phyloP scores from a whole-genome alignment of 2,888 invertebrate species.

The Elegia similella region DNA sequence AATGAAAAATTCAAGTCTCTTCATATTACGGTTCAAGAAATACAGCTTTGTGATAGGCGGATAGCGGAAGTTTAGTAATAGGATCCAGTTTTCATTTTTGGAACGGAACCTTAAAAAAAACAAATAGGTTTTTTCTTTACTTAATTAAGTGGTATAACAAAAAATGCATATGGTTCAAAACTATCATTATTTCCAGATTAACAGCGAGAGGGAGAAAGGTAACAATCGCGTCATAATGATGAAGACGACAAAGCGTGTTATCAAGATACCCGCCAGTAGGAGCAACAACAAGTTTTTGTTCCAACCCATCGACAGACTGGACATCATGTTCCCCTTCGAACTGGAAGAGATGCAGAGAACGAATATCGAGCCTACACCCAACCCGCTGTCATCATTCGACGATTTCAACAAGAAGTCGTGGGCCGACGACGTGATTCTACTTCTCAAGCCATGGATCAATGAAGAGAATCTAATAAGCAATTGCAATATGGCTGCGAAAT shows the following conservation, averaged over 20 bases:
- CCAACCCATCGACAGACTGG: conserved; percentile 62
- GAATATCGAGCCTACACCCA: conserved; percentile 50
- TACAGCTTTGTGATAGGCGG: no score
- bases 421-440: conserved; percentile 62
- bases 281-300: conserved; percentile 64
- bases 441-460: conserved; percentile 62
- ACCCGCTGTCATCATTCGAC: conserved; percentile 52
- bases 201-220: conserved; percentile 79
- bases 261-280: conserved; percentile 82
- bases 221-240: conserved; percentile 84
- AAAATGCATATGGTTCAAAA: neutral
- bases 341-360: conserved; percentile 51
- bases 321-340: conserved; percentile 68
- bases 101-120: no score
- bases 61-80: no score
- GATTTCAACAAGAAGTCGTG: conserved; percentile 66
- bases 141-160: no score
- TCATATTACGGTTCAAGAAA: no score
- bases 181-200: conserved; percentile 59
- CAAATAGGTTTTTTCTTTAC: no score
- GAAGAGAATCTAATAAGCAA: conserved; percentile 50
- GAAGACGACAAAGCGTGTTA: conserved; percentile 87
- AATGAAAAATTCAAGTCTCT: no score
- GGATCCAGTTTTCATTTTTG: no score
- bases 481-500: conserved; percentile 66